Evolutionary conservation across 2,113 vertebrate genomes (phyloP), one percentile per base, ranked within the genome.

Genomic region (Elephantulus edwardii): DNA sequence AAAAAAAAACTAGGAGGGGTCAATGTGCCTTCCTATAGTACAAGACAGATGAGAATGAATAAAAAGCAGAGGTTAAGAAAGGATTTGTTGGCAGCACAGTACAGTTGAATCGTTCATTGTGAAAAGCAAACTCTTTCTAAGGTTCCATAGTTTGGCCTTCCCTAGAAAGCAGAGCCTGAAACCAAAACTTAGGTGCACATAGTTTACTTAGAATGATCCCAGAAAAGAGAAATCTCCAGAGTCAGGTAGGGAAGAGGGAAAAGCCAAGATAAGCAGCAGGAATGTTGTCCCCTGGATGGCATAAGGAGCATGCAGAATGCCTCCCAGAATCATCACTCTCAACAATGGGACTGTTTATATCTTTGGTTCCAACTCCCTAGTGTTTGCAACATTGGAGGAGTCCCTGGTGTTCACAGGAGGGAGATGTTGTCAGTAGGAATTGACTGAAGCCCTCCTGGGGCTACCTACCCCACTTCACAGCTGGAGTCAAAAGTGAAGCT

Each of bases 351-450:
- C 22, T 52, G 20, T 77, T 76, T 71, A 33, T 20, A 38, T n/a
- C n/a, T 74, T 19, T 6, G 71, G 38, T 58, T 46, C 40, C 14
- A n/a, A 35, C n/a, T 77, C 68, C 82, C 66, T 46, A 13, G 2
- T 5, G 20, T 77, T 28, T 22, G 54, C 40, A 19, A 6, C 22
- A 50, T 10, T 8, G 80, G 75, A 77, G 46, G 60, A 74, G 38
- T 66, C 40, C 46, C 62, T 20, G 50, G 72, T 72, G 77, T 22
- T 46, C 86, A 40, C 83, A 87, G 64, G 85, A 83, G 58, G 92
- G 42, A 62, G 48, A 26, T 71, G 16, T 24, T 3, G 26, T 35
- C 33, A 12, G 40, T 76, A 38, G 3, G 70, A 30, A 52, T 44
- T 38, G 79, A 58, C 79, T 13, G 3, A 64, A 83, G 52, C 24